Base-by-base conservation (phyloP, 35 echinoderm and acorn worm genomes). In the Apostichopus californicus region DNA sequence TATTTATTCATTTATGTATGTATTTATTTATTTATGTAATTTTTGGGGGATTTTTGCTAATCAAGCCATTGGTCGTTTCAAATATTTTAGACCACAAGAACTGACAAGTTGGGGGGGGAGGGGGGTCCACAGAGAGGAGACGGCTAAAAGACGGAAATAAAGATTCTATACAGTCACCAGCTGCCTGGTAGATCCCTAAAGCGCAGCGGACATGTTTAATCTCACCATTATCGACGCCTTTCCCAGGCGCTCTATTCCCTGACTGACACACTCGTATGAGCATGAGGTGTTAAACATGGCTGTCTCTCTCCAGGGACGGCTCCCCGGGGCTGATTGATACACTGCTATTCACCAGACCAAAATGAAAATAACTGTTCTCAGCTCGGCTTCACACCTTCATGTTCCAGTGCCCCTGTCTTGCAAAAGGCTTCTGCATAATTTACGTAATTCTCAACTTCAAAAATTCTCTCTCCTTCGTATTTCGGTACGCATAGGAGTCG, bases 391-490 rank as follows among this genome's bases (percentile, higher is more conserved):
- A 91, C 89, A 91, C 89, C 89, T 91, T 91, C 89, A 91, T 91
- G 89, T 78, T 78, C 59, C 89, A 91, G 54, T 59, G 89, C 72
- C 73, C 56, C 89, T 91, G 72, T 91, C 73, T 60, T 91, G 89
- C 77, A 91, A 91, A 91, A 91, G 89, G 89, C 89, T 91, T 21
- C 17, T 91, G 89, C 89, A 91, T 91, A 91, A 91, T 91, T 91
- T 78, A 91, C 56, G 59, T 73, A 28, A 79, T 91, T 91, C 89
- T 24, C 86, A 89, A 72, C 89, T 91, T 75, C 15, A 75, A 89
- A 89, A 72, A 54, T 64, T 23, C 66, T 68, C 86, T 18, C 72
- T 72, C 57, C 23, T 89, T 64, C 72, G 86, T 57, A 89, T 46
- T 46, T 46, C 34, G 34, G 34, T 89, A 89, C 13, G 86, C 68